These are phyloP conservation scores for Ormyrus labotus DNA, from an alignment of 2,888 invertebrate species.

Conservation along the genomic window DNA sequence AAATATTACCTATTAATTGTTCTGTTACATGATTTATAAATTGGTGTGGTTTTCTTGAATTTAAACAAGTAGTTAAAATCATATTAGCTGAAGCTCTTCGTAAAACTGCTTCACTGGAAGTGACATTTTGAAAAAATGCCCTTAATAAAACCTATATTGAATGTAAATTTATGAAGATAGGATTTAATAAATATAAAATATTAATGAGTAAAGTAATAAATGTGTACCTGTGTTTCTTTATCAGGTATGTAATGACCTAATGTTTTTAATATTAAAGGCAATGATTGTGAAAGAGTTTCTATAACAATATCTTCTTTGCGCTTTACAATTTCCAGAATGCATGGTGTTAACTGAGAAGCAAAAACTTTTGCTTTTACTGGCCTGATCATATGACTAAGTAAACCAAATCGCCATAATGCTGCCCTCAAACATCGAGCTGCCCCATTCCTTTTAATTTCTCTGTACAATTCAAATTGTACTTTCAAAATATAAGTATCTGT, in stretches of 20 bases:
- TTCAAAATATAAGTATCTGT: slow-evolving; percentile 84
- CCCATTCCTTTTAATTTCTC: slow-evolving; percentile 89
- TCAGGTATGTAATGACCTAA: slow-evolving; percentile 84
- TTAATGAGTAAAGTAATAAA: not conserved
- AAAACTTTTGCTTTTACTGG: slow-evolving; percentile 88
- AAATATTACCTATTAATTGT: slow-evolving; percentile 78
- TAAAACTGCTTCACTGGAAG: slow-evolving; percentile 81
- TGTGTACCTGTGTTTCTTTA: slow-evolving; percentile 81
- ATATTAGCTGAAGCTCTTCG: slow-evolving; percentile 89
- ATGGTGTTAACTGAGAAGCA: slow-evolving; percentile 85
- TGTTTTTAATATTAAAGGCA: slow-evolving; percentile 82
- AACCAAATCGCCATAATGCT: slow-evolving; percentile 86
- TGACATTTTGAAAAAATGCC: slow-evolving; percentile 79
- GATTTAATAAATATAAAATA: not conserved
- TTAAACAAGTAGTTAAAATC: slow-evolving; percentile 87
- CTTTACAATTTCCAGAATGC: slow-evolving; percentile 83
- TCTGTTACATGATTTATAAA: slow-evolving; percentile 84
- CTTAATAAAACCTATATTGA: slow-evolving; percentile 77
- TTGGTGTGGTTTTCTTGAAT: slow-evolving; percentile 82
- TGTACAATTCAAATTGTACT: slow-evolving; percentile 87
- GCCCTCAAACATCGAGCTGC: slow-evolving; percentile 83
- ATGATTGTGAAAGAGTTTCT: slow-evolving; percentile 81
- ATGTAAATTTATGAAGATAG: slow-evolving; percentile 21
- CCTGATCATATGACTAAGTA: slow-evolving; percentile 85
- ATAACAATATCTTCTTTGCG: slow-evolving; percentile 85